A percentile compares a stretch with the other conserved stretches of the same genome.
Evolutionary conservation across 2,113 vertebrate species (phyloP).

Genomic region (Tinamus guttatus): DNA sequence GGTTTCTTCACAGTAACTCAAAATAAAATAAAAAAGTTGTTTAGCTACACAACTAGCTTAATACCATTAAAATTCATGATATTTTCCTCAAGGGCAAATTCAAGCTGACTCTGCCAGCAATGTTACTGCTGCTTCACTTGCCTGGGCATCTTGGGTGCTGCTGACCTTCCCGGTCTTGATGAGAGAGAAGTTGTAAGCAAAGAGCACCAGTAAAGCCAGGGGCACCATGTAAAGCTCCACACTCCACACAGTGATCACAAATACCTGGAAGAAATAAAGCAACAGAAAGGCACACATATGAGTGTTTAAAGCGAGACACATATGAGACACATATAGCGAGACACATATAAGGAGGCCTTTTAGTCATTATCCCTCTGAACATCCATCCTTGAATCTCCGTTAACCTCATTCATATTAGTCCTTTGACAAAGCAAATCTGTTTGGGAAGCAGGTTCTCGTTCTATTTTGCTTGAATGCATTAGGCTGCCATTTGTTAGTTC

Average conservation of each 20-base stretch:
- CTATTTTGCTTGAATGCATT: background rate
- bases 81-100: background rate
- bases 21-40: background rate
- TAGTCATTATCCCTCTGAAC: background rate
- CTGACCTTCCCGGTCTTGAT: conserved; percentile 78
- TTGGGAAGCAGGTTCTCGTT: background rate
- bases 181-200: conserved; percentile 90
- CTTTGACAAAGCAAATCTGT: background rate
- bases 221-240: conserved; percentile 97
- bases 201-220: conserved; percentile 88
- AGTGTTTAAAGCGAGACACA: background rate
- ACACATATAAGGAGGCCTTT: background rate
- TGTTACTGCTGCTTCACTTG: conserved; percentile 68
- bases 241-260: conserved; percentile 91
- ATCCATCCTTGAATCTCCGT: background rate
- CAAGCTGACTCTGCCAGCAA: background rate
- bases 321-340: no score
- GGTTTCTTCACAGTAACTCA: background rate
- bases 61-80: background rate
- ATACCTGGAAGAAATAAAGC: conserved; percentile 83
- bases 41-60: background rate
- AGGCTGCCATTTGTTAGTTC: background rate
- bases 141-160: conserved; percentile 88
- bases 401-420: background rate
- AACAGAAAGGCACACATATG: background rate